Base-by-base conservation (phyloP, 2,797 vertebrate genomes). In the Menidia menidia region DNA sequence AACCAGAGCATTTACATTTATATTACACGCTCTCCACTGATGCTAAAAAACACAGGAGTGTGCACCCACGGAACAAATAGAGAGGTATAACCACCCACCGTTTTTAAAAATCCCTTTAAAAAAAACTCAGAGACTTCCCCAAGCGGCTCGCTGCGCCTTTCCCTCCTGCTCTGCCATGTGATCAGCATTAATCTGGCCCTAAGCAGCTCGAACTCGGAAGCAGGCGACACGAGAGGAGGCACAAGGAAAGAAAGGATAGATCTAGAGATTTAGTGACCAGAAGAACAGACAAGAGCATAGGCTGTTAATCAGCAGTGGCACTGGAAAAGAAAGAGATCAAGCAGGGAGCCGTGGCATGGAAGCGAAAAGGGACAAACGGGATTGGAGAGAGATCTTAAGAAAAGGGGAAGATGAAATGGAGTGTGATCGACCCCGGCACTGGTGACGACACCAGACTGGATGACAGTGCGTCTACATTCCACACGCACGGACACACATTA, bases 131-230 rank as follows among this genome's bases (percentile, higher is more conserved):
- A 44, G 42, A 71, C 54, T 41, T 51, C 53, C 7, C 44, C 62
- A 4, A 2, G 42, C 13, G 10, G 32, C 56, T 47, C 5, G 1
- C 50, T 6, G 47, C 33, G 41, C 31, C 56, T n/a, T 64, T 55
- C 52, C 11, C 25, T 41, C 45, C 60, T 30, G 60, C 33, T 54
- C 54, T n/a, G 3, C 52, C 9, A 13, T 74, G 83, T 68, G 67
- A 81, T 77, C 14, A 1, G 61, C 54, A 64, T 66, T 83, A 75
- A 86, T 81, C 69, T 78, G 62, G 16, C 62, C 18, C 41, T n/a
- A 31, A 64, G 70, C 50, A 4, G 47, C 48, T 62, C 3, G 4
- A 50, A 61, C 65, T 31, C 8, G 10, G 42, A 77, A 39, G 60
- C 52, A 18, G 43, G 48, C 39, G 25, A 71, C 63, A 68, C 64